Evolutionary conservation across 1,140 invertebrate genomes (phyloP).

Genomic region (Drosophila elegans): DNA sequence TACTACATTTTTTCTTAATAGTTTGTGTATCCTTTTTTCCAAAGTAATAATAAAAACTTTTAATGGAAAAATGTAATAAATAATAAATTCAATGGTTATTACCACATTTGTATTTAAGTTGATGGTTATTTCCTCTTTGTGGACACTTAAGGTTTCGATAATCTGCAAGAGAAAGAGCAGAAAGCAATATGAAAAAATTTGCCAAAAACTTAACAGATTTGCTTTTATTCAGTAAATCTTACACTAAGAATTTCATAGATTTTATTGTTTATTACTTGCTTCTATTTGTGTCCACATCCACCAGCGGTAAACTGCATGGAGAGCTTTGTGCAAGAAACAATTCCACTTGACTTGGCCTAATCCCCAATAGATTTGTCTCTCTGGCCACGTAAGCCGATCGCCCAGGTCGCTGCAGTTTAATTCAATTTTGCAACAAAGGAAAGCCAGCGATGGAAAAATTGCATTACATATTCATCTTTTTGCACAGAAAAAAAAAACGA

Average conservation of each 20-base stretch:
- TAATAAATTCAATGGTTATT: neutral
- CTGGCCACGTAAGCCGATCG: slow-evolving; percentile 64
- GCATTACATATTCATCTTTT: slow-evolving; percentile 65
- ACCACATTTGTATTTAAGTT: neutral
- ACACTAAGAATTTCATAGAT: neutral
- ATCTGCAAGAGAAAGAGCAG: neutral
- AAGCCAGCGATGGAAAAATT: slow-evolving; percentile 41
- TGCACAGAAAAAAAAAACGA: slow-evolving; percentile 29
- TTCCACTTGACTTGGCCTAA: slow-evolving; percentile 58
- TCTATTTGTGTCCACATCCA: neutral
- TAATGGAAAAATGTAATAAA: neutral
- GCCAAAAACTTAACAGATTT: neutral
- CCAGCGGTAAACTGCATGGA: neutral
- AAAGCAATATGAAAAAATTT: neutral
- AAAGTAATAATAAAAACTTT: neutral
- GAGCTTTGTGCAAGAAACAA: slow-evolving; percentile 10
- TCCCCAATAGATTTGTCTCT: slow-evolving; percentile 53
- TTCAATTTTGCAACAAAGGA: slow-evolving; percentile 78
- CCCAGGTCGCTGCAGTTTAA: slow-evolving; percentile 39
- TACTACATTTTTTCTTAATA: too few relatives aligned
- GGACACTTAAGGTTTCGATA: neutral
- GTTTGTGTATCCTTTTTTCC: neutral
- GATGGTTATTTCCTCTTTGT: neutral
- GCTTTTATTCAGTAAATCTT: neutral
- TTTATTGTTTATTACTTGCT: neutral